phyloP scores from a whole-genome alignment of 2,113 vertebrate genomes.

The Tringa solitaria region DNA sequence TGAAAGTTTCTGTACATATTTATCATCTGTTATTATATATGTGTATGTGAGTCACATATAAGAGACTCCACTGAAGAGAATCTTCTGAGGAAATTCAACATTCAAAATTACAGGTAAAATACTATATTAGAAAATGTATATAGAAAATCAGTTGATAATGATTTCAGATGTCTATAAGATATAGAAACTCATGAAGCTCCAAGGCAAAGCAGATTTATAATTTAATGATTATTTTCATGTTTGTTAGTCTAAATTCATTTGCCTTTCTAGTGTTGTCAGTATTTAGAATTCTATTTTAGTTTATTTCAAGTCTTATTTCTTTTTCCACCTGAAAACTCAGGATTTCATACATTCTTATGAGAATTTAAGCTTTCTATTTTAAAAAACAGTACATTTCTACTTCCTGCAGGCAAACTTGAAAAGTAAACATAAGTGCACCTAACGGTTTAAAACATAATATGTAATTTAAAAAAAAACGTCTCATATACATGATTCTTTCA shows the following conservation, averaged over 20 bases:
- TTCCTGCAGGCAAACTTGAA: neutral
- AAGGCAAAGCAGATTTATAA: neutral
- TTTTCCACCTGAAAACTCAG: neutral
- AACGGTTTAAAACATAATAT: neutral
- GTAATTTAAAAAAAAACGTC: neutral
- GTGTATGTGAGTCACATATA: fast-evolving
- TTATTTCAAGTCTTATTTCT: neutral
- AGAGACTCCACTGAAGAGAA: neutral
- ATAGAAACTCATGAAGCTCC: neutral
- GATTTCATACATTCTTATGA: neutral
- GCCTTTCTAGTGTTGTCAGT: neutral
- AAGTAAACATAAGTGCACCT: neutral
- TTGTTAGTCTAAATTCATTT: neutral
- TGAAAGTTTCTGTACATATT: neutral
- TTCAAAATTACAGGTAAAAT: neutral
- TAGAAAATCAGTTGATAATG: neutral
- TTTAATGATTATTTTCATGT: neutral
- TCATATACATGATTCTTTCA: neutral
- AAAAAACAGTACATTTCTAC: neutral
- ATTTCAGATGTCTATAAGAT: neutral
- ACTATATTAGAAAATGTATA: neutral
- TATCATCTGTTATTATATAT: neutral
- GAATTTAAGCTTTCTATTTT: neutral
- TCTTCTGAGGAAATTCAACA: neutral
- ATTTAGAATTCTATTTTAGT: neutral